phyloP scores from a whole-genome alignment of 1,140 invertebrate genomes.

The Atta colombica region DNA sequence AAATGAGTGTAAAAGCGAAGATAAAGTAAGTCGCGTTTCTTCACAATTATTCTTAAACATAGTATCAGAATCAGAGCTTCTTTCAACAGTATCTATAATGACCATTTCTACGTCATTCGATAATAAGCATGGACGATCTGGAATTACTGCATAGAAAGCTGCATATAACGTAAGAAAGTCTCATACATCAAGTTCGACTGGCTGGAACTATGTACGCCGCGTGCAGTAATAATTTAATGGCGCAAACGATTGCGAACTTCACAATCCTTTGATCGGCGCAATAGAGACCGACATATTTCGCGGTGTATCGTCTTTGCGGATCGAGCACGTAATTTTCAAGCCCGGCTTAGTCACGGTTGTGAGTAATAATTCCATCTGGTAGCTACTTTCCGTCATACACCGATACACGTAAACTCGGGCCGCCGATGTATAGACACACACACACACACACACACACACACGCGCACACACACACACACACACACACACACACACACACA shows the following conservation, averaged over 20 bases:
- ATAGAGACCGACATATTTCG: conserved; percentile 61
- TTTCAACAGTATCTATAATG: not conserved
- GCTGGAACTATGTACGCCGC: not conserved
- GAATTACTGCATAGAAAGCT: conserved; percentile 19
- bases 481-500: too few species aligned
- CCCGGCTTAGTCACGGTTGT: conserved; percentile 69
- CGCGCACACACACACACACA: not conserved
- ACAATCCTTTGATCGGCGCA: conserved; percentile 53
- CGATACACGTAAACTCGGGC: conserved; percentile 25
- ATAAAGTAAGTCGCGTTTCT: not conserved
- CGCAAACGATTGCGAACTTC: conserved; percentile 51
- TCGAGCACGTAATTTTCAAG: conserved; percentile 70
- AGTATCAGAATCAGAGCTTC: conserved; percentile 11
- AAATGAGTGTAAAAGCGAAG: not conserved
- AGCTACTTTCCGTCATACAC: conserved; percentile 49
- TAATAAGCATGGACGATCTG: conserved; percentile 22
- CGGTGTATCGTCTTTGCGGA: conserved; percentile 59
- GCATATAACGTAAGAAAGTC: conserved; percentile 37
- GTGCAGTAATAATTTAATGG: conserved; percentile 46
- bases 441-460: not conserved
- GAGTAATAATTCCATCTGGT: conserved; percentile 67
- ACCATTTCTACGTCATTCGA: conserved; percentile 8
- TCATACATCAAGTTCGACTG: conserved; percentile 47
- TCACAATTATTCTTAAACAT: not conserved
- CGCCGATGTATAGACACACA: not conserved